Conservation (phyloP, 2,113 vertebrate genomes). For the Lepus americanus region DNA sequence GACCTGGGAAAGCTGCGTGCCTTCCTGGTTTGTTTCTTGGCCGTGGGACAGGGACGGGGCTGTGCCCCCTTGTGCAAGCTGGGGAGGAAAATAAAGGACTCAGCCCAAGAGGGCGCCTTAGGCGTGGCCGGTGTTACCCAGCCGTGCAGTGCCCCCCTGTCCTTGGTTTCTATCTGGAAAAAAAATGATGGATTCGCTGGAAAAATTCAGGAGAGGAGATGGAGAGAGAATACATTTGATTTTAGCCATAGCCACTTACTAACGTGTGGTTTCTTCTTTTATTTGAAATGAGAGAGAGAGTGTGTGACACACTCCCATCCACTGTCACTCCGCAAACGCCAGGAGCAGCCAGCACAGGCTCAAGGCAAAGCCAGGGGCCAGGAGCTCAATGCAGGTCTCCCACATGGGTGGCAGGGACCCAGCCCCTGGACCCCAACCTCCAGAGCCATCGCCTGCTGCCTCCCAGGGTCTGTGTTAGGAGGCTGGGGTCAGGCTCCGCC, state of each 20-base stretch:
- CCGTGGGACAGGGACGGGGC: fast-evolving
- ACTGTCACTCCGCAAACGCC: no score
- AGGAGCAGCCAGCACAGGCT: no score
- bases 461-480: no score
- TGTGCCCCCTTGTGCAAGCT: background rate
- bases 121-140: fast-evolving
- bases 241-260: background rate
- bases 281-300: no score
- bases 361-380: no score
- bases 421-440: no score
- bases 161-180: background rate
- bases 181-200: background rate
- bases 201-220: background rate
- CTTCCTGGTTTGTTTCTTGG: background rate
- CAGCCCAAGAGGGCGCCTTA: fast-evolving
- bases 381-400: no score
- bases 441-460: no score
- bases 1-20: background rate
- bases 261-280: background rate
- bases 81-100: background rate
- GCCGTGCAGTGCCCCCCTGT: background rate
- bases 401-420: no score
- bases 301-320: no score
- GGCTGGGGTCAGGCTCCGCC: no score
- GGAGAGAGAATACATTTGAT: background rate